Percentiles rank a stretch among this genome's conserved stretches.
Evolutionary conservation across 2,113 vertebrate genomes (phyloP).

Genomic region (Piprites chloris): DNA sequence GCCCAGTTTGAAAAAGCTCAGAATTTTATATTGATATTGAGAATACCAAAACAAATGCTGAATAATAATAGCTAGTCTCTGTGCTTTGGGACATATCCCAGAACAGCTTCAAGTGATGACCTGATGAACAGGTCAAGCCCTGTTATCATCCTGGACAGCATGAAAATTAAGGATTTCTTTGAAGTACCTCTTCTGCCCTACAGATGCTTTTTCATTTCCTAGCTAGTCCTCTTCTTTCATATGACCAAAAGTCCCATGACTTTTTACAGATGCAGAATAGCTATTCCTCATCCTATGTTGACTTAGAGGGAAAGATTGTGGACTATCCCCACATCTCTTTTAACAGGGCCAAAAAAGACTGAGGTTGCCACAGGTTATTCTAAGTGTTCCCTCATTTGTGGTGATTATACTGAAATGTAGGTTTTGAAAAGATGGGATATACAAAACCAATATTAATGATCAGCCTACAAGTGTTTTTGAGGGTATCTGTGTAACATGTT

Average conservation of each 20-base stretch:
- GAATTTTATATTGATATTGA: neutral
- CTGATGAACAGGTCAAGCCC: too few species aligned
- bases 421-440: neutral
- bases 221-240: neutral
- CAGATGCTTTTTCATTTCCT: neutral
- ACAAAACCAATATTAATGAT: neutral
- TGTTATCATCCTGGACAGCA: neutral
- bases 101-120: neutral
- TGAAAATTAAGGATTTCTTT: constrained; percentile 13
- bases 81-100: neutral
- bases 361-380: neutral
- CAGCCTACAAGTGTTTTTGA: neutral
- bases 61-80: neutral
- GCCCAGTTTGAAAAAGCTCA: neutral
- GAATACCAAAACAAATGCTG: neutral
- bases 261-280: neutral
- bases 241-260: neutral
- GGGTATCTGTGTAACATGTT: neutral
- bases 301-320: neutral
- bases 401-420: neutral
- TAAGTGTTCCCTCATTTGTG: neutral
- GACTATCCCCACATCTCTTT: neutral
- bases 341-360: neutral
- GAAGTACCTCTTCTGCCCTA: neutral
- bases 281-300: neutral